phyloP scores from a whole-genome alignment of 2,888 invertebrate genomes.

The Xestobium rufovillosum region DNA sequence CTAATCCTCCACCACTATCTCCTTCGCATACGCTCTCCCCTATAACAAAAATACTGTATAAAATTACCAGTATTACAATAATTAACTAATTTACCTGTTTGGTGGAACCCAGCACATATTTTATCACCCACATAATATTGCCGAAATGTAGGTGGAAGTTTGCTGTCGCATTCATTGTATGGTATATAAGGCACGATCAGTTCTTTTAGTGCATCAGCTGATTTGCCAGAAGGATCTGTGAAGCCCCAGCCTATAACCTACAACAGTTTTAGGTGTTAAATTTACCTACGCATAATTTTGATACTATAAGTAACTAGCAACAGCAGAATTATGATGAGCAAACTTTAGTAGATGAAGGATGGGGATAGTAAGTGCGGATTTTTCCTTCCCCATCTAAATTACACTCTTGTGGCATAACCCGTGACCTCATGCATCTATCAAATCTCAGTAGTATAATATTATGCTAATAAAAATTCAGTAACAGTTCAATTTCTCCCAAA shows the following conservation, averaged over 20 bases:
- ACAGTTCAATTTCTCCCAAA: too few species aligned
- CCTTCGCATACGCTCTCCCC: slow-evolving; percentile 44
- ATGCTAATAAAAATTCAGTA: too few species aligned
- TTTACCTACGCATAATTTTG: background rate
- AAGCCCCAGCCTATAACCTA: slow-evolving; percentile 37
- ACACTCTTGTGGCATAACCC: too few species aligned
- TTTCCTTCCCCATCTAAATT: too few species aligned
- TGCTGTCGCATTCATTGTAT: slow-evolving; percentile 13
- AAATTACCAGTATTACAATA: too few species aligned
- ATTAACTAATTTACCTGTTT: slow-evolving; percentile 18
- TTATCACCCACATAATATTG: slow-evolving; percentile 21
- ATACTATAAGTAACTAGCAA: too few species aligned
- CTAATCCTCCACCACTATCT: slow-evolving; percentile 46
- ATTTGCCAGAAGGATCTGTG: slow-evolving; percentile 23
- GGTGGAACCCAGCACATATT: slow-evolving; percentile 23
- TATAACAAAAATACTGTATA: too few species aligned
- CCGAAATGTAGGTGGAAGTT: slow-evolving; percentile 17
- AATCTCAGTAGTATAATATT: too few species aligned
- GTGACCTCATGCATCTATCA: too few species aligned
- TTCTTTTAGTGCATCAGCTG: slow-evolving; percentile 27
- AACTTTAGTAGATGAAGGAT: too few species aligned
- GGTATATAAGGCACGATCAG: slow-evolving; percentile 20
- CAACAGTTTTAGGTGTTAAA: slow-evolving; percentile 10
- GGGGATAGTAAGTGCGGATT: too few species aligned
- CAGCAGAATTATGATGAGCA: too few species aligned